phyloP scores from a whole-genome alignment of 1,140 invertebrate species.

The Phthorimaea operculella region DNA sequence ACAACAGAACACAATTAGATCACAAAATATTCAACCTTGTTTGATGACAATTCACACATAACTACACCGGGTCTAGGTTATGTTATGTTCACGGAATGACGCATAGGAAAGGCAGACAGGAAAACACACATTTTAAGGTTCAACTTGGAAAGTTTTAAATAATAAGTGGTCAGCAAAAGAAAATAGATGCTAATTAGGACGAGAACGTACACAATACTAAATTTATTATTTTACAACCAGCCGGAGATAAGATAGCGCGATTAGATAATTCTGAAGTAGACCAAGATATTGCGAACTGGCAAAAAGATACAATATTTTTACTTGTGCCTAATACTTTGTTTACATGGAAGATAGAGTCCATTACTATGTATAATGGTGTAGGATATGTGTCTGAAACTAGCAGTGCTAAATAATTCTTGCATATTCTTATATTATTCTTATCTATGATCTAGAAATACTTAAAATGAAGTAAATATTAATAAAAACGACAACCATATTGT shows the following conservation, averaged over 20 bases:
- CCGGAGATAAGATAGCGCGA: neutral
- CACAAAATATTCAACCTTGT: slow-evolving; percentile 6
- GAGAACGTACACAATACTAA: neutral
- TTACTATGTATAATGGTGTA: no score
- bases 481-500: no score
- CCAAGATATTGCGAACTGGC: neutral
- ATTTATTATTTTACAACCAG: neutral
- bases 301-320: no score
- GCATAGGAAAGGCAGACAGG: slow-evolving; percentile 13
- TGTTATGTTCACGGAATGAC: slow-evolving; percentile 4
- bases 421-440: no score
- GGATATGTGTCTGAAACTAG: no score
- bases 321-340: no score
- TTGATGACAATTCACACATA: slow-evolving; percentile 8
- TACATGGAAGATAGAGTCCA: no score
- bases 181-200: neutral
- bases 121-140: slow-evolving; percentile 10
- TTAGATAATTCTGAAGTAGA: neutral
- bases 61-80: slow-evolving; percentile 10
- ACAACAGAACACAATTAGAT: slow-evolving; percentile 11
- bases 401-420: no score
- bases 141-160: slow-evolving; percentile 2
- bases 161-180: slow-evolving; percentile 2
- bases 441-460: no score
- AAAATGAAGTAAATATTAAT: no score